These are phyloP conservation scores for Antheraea assamensis DNA, from an alignment of 2,888 invertebrate genomes.

Conservation along the genomic window DNA sequence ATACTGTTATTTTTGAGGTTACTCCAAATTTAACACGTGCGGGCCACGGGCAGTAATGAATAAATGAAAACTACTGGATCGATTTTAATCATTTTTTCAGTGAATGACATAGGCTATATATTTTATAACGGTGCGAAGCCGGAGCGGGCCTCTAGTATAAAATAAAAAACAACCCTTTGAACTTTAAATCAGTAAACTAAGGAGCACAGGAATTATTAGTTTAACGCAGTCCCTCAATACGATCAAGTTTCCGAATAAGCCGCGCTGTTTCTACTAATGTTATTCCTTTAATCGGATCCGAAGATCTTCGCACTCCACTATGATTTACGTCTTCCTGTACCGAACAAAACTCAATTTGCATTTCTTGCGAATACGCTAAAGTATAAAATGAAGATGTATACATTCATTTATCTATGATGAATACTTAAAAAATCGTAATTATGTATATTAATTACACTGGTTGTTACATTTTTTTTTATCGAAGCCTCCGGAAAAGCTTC, in stretches of 20 bases:
- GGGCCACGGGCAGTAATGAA: no score
- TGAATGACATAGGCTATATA: no score
- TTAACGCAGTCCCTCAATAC: constrained; percentile 25
- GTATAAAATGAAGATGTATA: constrained; percentile 41
- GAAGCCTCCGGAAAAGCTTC: no score
- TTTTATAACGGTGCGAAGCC: no score
- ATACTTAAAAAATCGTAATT: no score
- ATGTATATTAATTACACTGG: no score
- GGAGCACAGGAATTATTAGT: background rate
- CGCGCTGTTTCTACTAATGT: background rate
- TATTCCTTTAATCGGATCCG: constrained; percentile 13
- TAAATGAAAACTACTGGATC: no score
- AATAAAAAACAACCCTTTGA: background rate
- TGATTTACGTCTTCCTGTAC: constrained; percentile 39
- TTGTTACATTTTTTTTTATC: no score
- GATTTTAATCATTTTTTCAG: no score
- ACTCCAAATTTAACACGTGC: no score
- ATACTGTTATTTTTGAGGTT: no score
- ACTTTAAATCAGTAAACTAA: background rate
- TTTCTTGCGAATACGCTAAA: constrained; percentile 31
- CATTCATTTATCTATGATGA: constrained; percentile 19
- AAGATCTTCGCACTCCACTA: constrained; percentile 13
- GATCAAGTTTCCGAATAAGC: constrained; percentile 22
- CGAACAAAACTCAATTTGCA: constrained; percentile 43
- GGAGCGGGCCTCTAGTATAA: no score